Evolutionary conservation across 2,113 vertebrate species (phyloP), one percentile per base, ranked within the genome.

Genomic region (Poeciliopsis occidentalis): DNA sequence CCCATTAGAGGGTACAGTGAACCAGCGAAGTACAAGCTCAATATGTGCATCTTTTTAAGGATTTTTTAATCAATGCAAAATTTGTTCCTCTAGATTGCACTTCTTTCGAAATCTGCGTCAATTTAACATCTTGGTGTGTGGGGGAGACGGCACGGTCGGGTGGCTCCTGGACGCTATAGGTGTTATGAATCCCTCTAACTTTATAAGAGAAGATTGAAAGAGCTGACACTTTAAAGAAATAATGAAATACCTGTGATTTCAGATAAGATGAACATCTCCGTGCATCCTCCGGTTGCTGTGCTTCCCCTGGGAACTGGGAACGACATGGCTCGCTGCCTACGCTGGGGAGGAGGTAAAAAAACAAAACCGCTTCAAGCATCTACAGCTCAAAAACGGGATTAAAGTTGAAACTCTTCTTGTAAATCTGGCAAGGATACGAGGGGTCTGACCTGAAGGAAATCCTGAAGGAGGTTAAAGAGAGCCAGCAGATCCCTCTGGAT

Each of bases 121-220:
- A 37, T 96, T 93, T 85, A 95, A 95, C 64, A 93, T 98, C 86
- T 89, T 98, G 92, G 96, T 95, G 29, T 97, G 97, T 57, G 97
- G 97, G 0, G 97, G 97, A 31, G 97, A 98, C 0, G 97, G 97
- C 76, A 98, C 97, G 0, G 97, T 97, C 6, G 97, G 97, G 60
- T 98, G 97, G 97, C 95, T 98, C 78, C 93, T 98, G 70, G 97
- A 98, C 71, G 95, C 95, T 76, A 96, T 98, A 82, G 97, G 97
- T 98, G 75, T 44, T 62, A 4, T 31, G 3, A n/a, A 12, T 75
- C 15, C 8, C 7, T 64, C 67, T 32, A 10, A 31, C 22, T 30
- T 54, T 39, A 67, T 26, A 11, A 51, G 19, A 73, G 30, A 29
- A 24, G 2, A 64, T 15, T n/a, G 26, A 4, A 31, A 29, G 32